Conservation (phyloP, 1,140 invertebrate genomes). For the Cydia splendana region DNA sequence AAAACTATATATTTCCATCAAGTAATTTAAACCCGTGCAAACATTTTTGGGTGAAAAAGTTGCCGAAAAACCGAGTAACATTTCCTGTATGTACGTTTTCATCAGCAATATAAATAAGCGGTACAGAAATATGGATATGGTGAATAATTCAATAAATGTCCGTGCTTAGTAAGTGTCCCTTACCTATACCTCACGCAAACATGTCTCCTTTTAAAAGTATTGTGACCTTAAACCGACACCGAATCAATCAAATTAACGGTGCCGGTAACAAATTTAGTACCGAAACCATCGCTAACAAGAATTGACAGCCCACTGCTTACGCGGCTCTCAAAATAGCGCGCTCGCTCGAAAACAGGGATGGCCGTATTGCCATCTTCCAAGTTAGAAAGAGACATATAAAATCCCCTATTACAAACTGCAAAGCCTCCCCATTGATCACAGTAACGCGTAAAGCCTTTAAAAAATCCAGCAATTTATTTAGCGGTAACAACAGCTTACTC, state of each 20-base stretch:
- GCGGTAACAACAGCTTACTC: constrained; percentile 59
- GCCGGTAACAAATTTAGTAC: constrained; percentile 50
- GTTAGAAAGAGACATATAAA: constrained; percentile 42
- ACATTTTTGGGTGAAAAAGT: no score
- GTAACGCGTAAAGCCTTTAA: constrained; percentile 72
- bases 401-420: constrained; percentile 64
- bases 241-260: constrained; percentile 47
- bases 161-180: background rate
- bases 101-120: background rate
- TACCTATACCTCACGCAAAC: background rate
- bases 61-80: no score
- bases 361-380: constrained; percentile 36
- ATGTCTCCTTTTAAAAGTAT: background rate
- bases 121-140: background rate
- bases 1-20: no score
- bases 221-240: constrained; percentile 28
- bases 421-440: constrained; percentile 70
- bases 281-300: constrained; percentile 57
- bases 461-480: constrained; percentile 74
- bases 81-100: constrained; percentile 11
- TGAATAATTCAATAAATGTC: no score
- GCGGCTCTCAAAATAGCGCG: constrained; percentile 51
- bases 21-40: no score
- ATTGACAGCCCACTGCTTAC: constrained; percentile 59
- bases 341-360: constrained; percentile 42